phyloP scores from a whole-genome alignment of 1,140 invertebrate species.

The Palaemon carinicauda region DNA sequence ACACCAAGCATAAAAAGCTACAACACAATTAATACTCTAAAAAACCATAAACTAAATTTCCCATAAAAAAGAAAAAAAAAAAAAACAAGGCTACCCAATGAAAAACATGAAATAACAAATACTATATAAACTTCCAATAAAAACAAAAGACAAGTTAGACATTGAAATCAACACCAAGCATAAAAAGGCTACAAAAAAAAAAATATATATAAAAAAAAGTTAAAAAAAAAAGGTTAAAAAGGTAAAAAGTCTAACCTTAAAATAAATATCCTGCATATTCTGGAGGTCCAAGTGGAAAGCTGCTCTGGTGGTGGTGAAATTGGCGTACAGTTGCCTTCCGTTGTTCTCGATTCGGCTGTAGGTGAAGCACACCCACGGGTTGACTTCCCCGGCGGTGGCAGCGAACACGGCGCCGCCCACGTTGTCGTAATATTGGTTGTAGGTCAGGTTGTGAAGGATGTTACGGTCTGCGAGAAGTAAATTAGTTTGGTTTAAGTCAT shows the following conservation, averaged over 20 bases:
- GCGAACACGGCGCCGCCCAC: slow-evolving; percentile 88
- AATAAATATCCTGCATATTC: slow-evolving; percentile 89
- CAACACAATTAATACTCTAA: no score
- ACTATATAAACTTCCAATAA: no score
- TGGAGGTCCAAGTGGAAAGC: slow-evolving; percentile 89
- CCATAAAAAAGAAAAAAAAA: no score
- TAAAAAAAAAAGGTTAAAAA: neutral
- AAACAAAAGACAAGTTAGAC: no score
- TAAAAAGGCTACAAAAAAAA: no score
- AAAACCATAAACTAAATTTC: no score
- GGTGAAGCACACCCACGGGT: slow-evolving; percentile 88
- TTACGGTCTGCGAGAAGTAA: slow-evolving; percentile 76
- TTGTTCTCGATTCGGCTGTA: slow-evolving; percentile 88
- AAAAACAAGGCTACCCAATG: no score
- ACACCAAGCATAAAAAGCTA: no score
- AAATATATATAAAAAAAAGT: neutral
- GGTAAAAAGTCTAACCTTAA: slow-evolving; percentile 73
- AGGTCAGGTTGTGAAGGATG: slow-evolving; percentile 89
- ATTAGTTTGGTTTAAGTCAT: no score
- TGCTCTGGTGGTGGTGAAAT: slow-evolving; percentile 88
- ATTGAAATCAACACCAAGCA: no score
- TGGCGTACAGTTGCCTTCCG: slow-evolving; percentile 91
- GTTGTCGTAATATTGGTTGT: slow-evolving; percentile 84
- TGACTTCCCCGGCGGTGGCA: slow-evolving; percentile 92
- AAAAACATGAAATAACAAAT: no score